These are phyloP conservation scores for Sus cebifrons DNA, from an alignment of 2,797 vertebrate genomes.

Conservation along the genomic window DNA sequence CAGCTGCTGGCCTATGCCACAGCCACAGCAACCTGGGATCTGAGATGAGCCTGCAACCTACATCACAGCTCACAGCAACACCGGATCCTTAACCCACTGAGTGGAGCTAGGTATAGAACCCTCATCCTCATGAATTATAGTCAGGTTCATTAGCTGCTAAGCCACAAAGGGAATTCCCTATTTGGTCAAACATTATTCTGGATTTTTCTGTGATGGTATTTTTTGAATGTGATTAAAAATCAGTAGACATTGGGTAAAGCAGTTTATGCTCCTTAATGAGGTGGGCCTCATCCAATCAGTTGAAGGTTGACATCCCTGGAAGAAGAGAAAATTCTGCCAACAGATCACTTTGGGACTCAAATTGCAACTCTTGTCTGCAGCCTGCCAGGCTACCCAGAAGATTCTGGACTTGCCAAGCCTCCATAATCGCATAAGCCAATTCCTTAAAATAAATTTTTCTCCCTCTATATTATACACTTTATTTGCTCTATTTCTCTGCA, in stretches of 20 bases:
- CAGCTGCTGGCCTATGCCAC: no score
- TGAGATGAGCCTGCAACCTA: no score
- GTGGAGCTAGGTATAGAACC: no score
- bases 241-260: not conserved
- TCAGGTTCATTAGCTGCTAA: no score
- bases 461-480: not conserved
- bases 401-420: not conserved
- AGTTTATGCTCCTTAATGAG: not conserved
- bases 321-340: not conserved
- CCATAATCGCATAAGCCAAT: not conserved
- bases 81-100: no score
- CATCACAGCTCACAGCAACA: no score
- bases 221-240: conserved; percentile 29
- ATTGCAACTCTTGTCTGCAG: not conserved
- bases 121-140: no score
- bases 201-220: not conserved
- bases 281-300: not conserved
- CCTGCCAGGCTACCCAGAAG: not conserved
- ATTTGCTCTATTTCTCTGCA: not conserved
- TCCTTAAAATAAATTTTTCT: conserved; percentile 21
- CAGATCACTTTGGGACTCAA: not conserved
- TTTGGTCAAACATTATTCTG: conserved; percentile 35
- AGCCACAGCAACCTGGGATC: no score
- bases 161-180: no score
- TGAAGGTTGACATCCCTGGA: not conserved